Evolutionary conservation across 92 coral and sea anemone species (phyloP).

Genomic region (Umimayanthus kanabou): DNA sequence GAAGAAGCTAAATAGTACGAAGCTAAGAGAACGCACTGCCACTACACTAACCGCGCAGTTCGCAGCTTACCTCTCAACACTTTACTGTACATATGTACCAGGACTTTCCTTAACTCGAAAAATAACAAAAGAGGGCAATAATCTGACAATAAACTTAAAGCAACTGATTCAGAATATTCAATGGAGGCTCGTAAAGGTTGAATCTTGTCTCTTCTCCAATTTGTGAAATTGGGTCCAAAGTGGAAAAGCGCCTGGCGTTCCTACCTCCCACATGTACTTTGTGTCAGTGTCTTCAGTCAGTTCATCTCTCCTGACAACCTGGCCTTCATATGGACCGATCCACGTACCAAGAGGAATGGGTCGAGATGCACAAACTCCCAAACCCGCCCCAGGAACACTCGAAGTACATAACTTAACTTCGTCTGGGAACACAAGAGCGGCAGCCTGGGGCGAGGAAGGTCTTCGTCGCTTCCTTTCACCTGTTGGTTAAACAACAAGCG

Average conservation of each 20-base stretch:
- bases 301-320: slow-evolving; percentile 81
- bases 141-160: too few species aligned
- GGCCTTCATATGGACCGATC: slow-evolving; percentile 99
- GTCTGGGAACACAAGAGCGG: slow-evolving; percentile 84
- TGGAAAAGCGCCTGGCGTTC: not conserved
- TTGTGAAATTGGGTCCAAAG: not conserved
- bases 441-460: slow-evolving; percentile 62
- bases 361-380: slow-evolving; percentile 93
- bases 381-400: slow-evolving; percentile 85
- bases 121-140: too few species aligned
- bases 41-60: too few species aligned
- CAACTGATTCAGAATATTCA: too few species aligned
- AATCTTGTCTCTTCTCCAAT: too few species aligned
- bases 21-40: too few species aligned
- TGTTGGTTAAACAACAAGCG: not conserved
- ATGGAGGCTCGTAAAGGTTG: too few species aligned
- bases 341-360: slow-evolving; percentile 95
- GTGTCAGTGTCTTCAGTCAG: slow-evolving; percentile 67
- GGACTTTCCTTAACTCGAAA: too few species aligned
- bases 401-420: slow-evolving; percentile 87
- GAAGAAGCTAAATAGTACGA: too few species aligned
- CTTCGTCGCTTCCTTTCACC: slow-evolving; percentile 44
- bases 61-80: too few species aligned
- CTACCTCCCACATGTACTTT: slow-evolving; percentile 96
- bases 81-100: too few species aligned